Base-by-base conservation (phyloP, 2,113 vertebrate species). In the Sylvietta virens region DNA sequence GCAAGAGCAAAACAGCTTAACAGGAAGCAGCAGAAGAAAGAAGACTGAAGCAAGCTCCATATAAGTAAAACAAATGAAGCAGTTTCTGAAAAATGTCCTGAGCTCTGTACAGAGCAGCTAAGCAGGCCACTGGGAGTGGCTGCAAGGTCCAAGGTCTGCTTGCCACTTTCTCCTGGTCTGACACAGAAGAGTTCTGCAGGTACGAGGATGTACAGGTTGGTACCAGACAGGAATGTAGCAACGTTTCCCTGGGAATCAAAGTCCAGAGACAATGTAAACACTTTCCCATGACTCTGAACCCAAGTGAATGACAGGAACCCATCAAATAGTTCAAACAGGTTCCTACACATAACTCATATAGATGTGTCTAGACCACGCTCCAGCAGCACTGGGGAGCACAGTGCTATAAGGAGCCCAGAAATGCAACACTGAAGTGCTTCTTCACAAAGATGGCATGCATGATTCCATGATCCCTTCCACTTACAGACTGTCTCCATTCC, bases 1-100 rank as follows among this genome's bases (percentile, higher is more conserved):
- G 56, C 77, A 56, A 47, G 24, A 86, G 58, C 24, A 50, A 84
- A 89, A 58, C 21, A 58, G 61, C 15, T 89, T 66, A 78, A 56
- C 65, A 81, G 81, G 84, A 96, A 92, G 65, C 62, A 81, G 71
- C 22, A 45, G 60, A n/a, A 86, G 61, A 90, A 66, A 76, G 47
- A 85, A 88, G 28, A 62, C 67, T 56, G 73, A 86, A 89, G 22
- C 22, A 70, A 61, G 30, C 12, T 56, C 73, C 30, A 11, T 15
- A 61, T 73, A 57, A 66, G 39, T 50, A 86, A 78, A 96, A 60
- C 4, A 70, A 30, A 23, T 30, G 15, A 72, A 71, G 51, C 28
- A 45, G 21, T 50, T 39, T 21, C 21, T 45, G 23, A 28, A 69
- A 58, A 60, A 39, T n/a, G 39, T 13, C 33, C 71, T 82, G 45